phyloP scores from a whole-genome alignment of 2,888 invertebrate genomes.

The Euplagia quadripunctaria region DNA sequence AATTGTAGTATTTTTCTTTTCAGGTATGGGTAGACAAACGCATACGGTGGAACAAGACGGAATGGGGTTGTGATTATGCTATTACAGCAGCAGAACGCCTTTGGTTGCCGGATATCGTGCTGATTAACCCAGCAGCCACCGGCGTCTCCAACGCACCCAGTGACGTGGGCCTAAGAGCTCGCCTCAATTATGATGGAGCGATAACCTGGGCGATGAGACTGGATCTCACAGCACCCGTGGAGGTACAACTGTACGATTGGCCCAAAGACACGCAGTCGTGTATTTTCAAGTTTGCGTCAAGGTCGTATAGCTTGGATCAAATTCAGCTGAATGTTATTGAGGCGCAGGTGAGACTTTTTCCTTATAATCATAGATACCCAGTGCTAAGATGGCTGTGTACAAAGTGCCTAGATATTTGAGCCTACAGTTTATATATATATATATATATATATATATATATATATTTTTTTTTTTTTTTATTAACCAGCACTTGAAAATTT shows the following conservation, averaged over 20 bases:
- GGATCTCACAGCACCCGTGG: constrained; percentile 69
- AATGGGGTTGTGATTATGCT: constrained; percentile 88
- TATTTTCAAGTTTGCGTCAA: constrained; percentile 90
- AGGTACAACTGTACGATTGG: constrained; percentile 88
- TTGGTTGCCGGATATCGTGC: constrained; percentile 92
- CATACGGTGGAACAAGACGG: constrained; percentile 90
- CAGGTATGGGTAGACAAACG: constrained; percentile 93
- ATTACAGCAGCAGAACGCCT: constrained; percentile 91
- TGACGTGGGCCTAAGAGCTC: constrained; percentile 89
- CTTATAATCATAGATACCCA: not conserved
- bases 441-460: too few species aligned
- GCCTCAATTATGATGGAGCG: constrained; percentile 89
- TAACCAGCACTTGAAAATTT: too few species aligned
- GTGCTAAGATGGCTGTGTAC: not conserved
- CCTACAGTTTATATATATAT: not conserved
- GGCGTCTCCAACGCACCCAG: constrained; percentile 76
- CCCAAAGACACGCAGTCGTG: constrained; percentile 92
- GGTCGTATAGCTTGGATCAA: constrained; percentile 89
- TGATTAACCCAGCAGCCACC: constrained; percentile 91
- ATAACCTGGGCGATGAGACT: constrained; percentile 77
- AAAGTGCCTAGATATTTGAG: not conserved
- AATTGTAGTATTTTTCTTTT: constrained; percentile 34
- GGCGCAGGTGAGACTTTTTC: constrained; percentile 53
- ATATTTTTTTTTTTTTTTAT: too few species aligned
- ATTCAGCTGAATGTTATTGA: constrained; percentile 74